Base-by-base conservation (phyloP, 1,140 invertebrate species). In the Pogonomyrmex californicus region DNA sequence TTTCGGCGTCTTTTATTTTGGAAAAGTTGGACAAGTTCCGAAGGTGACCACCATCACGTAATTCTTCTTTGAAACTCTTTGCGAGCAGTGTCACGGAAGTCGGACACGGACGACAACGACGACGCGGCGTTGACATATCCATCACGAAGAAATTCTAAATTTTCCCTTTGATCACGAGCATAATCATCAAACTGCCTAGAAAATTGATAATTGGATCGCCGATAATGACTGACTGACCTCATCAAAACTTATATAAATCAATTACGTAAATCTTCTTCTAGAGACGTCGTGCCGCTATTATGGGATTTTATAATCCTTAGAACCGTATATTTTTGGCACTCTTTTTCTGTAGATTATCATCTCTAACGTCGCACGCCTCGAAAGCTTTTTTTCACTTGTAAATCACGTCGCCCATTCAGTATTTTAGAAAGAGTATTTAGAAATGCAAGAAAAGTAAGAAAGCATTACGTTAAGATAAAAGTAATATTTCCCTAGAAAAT, bases 1-100 rank as follows among this genome's bases (percentile, higher is more conserved):
- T 95, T 94, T 95, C 94, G 94, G 92, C 95, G 91, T 95, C 94
- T 95, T 95, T 94, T 95, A 93, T 95, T 95, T 95, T 95, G 94
- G 94, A 95, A 92, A 95, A 92, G 88, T 94, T 95, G 94, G 94
- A 95, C 92, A 94, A 95, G 87, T 94, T 94, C 89, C 93, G 93
- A 94, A 95, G 95, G 95, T 95, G 94, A 95, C 89, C 75, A 90
- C 79, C 92, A 86, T 88, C 87, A 87, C 89, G 88, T 93, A 93
- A 85, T 91, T 90, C 93, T 92, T 82, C 90, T 93, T 92, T 79
- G 85, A 92, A 23, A 92, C 79, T 85, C 88, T 87, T 87, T 87
- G 88, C 91, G 92, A 94, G 92, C 92, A 94, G 91, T 93, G 93
- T 93, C 89, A 91, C 87, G 88, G 51, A 44, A 63, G 47, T 90